These are phyloP conservation scores for Corythaixoides concolor DNA, from an alignment of 2,113 vertebrate species.

Conservation along the genomic window DNA sequence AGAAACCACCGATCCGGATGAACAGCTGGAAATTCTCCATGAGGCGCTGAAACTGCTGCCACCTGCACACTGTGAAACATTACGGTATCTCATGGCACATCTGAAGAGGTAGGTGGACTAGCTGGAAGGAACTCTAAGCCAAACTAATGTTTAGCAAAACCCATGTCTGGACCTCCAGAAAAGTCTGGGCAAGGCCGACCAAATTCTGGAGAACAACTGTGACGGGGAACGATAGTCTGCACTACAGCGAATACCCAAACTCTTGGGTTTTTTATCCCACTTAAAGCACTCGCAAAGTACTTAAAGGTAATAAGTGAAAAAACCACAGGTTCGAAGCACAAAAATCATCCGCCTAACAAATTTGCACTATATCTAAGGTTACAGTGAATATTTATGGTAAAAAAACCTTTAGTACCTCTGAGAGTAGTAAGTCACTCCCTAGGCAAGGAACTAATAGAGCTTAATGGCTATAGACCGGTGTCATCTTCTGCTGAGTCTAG, in stretches of 20 bases:
- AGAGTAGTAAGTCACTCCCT: background rate
- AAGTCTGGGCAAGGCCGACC: background rate
- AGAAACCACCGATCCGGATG: constrained; percentile 91
- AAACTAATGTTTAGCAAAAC: background rate
- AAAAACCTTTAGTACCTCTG: background rate
- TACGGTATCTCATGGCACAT: constrained; percentile 97
- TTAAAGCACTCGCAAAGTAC: background rate
- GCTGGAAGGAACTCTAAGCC: background rate
- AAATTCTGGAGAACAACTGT: background rate
- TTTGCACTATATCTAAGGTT: background rate
- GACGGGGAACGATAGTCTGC: background rate
- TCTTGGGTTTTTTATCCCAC: background rate
- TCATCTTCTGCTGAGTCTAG: background rate
- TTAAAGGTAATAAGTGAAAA: background rate
- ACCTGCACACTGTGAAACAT: constrained; percentile 94
- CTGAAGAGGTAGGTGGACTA: constrained; percentile 87
- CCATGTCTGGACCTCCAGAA: background rate
- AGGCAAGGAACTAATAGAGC: background rate
- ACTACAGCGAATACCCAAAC: background rate
- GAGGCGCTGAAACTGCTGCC: constrained; percentile 94
- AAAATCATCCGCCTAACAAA: background rate
- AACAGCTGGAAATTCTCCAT: constrained; percentile 92
- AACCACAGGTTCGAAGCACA: background rate
- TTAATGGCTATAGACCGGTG: background rate
- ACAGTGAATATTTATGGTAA: background rate